These are phyloP conservation scores for Spinibarbus caldwelli DNA, from an alignment of 2,797 vertebrate species.

Conservation along the genomic window DNA sequence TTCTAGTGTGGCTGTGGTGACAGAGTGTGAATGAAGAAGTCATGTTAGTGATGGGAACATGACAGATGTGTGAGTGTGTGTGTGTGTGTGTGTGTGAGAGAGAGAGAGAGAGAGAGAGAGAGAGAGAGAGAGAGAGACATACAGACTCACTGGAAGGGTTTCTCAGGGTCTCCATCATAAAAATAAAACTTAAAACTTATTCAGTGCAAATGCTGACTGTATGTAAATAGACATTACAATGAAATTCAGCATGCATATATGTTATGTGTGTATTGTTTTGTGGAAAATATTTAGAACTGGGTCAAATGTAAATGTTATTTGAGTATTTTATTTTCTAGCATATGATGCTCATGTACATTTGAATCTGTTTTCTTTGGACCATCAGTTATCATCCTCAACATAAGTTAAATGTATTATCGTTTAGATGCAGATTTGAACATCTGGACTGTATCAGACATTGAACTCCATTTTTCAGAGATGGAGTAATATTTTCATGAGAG, in stretches of 20 bases:
- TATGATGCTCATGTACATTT: neutral
- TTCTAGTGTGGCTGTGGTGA: conserved; percentile 2
- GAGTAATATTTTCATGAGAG: neutral
- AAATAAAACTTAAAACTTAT: too few species aligned
- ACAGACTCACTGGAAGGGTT: neutral
- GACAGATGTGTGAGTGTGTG: conserved; percentile 31
- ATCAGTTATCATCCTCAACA: too few species aligned
- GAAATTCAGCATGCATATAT: neutral
- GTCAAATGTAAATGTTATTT: neutral
- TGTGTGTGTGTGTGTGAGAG: neutral
- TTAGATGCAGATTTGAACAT: neutral
- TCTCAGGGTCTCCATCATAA: too few species aligned
- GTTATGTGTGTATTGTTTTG: neutral
- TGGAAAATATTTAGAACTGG: neutral
- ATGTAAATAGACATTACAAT: neutral
- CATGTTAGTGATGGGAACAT: conserved; percentile 28
- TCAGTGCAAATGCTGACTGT: neutral
- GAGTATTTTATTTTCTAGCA: neutral
- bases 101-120: too few species aligned
- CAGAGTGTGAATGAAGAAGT: conserved; percentile 44
- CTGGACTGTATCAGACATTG: neutral
- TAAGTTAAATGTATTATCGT: neutral
- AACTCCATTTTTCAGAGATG: neutral
- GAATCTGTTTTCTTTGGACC: neutral
- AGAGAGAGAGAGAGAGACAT: too few species aligned